phyloP scores from a whole-genome alignment of 2,797 vertebrate species.

The Borostomias antarcticus region DNA sequence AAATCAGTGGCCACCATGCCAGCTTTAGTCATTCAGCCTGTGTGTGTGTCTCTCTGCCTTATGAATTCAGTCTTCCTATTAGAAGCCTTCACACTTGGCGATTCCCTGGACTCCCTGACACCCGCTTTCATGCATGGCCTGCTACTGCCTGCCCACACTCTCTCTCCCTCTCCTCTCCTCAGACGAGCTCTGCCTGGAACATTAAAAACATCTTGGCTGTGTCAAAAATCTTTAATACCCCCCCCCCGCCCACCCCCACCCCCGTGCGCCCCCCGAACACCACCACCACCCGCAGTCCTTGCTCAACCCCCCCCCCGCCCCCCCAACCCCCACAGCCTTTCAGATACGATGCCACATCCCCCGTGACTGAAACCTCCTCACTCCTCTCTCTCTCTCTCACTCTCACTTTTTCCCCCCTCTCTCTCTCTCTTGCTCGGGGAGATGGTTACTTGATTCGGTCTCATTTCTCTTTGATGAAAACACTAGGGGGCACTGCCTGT shows the following conservation, averaged over 20 bases:
- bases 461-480: conserved; percentile 80
- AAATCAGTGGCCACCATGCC: conserved; percentile 44
- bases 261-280: conserved; percentile 15
- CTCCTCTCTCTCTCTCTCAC: conserved; percentile 12
- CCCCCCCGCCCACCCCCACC: conserved; percentile 5
- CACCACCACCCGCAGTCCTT: conserved; percentile 14
- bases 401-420: conserved; percentile 25
- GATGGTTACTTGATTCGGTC: conserved; percentile 72
- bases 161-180: conserved; percentile 28
- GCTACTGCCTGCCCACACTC: conserved; percentile 57
- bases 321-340: conserved; percentile 3
- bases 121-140: conserved; percentile 81
- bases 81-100: conserved; percentile 75
- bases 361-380: conserved; percentile 50
- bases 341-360: conserved; percentile 48
- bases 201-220: conserved; percentile 75
- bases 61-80: conserved; percentile 75
- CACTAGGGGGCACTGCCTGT: conserved; percentile 99
- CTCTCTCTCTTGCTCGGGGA: conserved; percentile 44
- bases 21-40: conserved; percentile 57
- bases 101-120: conserved; percentile 76
- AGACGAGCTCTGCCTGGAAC: conserved; percentile 59
- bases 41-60: conserved; percentile 50
- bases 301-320: conserved; percentile 18
- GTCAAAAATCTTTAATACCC: conserved; percentile 68